Evolutionary conservation across 2,797 vertebrate genomes (phyloP), one percentile per base, ranked within the genome.

Genomic region (Chanos chanos): DNA sequence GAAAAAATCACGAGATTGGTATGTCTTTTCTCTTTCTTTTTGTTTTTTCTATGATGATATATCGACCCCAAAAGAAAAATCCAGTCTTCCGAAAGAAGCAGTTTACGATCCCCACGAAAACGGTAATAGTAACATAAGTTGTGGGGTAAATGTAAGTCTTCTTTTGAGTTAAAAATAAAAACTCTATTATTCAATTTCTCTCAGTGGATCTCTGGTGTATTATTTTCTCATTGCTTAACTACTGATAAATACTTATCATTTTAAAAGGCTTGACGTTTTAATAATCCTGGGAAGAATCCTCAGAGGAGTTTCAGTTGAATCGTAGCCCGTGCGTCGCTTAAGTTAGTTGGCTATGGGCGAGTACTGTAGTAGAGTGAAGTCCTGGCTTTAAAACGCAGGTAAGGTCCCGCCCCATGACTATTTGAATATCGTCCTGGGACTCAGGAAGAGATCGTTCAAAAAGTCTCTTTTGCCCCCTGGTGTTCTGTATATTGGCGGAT

Each of bases 391-490:
- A 88, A 90, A 80, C 66, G 43, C 80, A 63, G 72, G 31, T 48
- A 58, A 70, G 70, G 50, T 62, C 81, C 82, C 77, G 75, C 81
- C 85, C 84, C 81, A 13, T 56, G 6, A 31, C 49, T 33, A 84
- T 87, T 83, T 85, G 79, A 85, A 87, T 85, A 76, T 50, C 58
- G 73, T 56, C 67, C 65, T 57, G 34, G 74, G 76, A 77, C 73
- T 60, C 81, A 81, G 85, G 83, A 86, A 86, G 72, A 83, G 73
- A 74, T 68, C 5, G 67, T 77, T 43, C n/a, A n/a, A 83, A 83
- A 79, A 82, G 76, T 79, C 81, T 66, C 82, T 86, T 81, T 85
- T 86, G 87, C 88, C 89, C 88, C 88, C 89, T 90, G 89, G 85
- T 75, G 90, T 80, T 87, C 84, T 86, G 86, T 82, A 81, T 85